Conservation (phyloP, 2,797 vertebrate genomes). For the Cyprinodon diabolis region DNA sequence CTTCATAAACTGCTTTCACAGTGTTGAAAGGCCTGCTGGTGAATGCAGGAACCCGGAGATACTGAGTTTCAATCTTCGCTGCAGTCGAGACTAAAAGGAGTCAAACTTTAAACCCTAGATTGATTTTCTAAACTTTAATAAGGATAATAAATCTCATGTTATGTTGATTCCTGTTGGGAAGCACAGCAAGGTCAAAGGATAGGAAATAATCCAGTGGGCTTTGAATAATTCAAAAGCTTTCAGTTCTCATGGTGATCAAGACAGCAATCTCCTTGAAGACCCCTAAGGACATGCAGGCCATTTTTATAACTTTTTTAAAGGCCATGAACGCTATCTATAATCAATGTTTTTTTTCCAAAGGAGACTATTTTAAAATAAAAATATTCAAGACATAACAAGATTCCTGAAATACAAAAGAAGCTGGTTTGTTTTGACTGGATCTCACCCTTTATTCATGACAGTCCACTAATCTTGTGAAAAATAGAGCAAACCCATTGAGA, state of each 20-base stretch:
- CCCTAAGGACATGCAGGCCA: neutral
- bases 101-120: conserved; percentile 4
- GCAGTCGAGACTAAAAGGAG: neutral
- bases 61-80: conserved; percentile 37
- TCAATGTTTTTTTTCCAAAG: conserved; percentile 37
- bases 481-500: conserved; percentile 4
- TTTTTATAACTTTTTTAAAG: conserved; percentile 1
- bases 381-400: conserved; percentile 64
- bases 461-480: neutral
- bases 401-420: conserved; percentile 47
- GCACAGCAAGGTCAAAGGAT: conserved; percentile 37
- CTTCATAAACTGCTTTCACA: conserved; percentile 19
- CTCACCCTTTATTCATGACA: conserved; percentile 31
- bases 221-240: conserved; percentile 12
- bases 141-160: conserved; percentile 21
- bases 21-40: conserved; percentile 52
- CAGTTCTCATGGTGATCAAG: neutral
- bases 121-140: conserved; percentile 10
- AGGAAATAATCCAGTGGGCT: neutral
- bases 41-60: conserved; percentile 48
- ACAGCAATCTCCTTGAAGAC: neutral
- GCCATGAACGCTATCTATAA: conserved; percentile 2
- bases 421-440: conserved; percentile 1
- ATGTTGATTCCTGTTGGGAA: conserved; percentile 16
- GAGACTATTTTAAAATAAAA: conserved; percentile 5